Percentiles rank a stretch among this genome's conserved stretches.
Evolutionary conservation across 2,888 invertebrate genomes (phyloP).

Genomic region (Torymus texanus): DNA sequence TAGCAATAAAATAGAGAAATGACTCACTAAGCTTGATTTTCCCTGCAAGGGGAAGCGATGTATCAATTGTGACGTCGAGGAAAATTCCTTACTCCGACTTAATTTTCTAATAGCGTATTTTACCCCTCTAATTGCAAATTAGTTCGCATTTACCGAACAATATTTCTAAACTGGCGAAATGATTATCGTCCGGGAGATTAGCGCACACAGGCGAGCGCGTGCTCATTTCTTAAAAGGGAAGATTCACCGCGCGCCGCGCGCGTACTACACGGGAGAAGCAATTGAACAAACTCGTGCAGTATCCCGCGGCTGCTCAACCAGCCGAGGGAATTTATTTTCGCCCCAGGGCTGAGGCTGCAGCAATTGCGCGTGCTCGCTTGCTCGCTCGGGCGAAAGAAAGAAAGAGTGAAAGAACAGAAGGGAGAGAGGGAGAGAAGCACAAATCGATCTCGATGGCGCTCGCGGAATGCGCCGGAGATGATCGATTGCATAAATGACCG

Average conservation of each 20-base stretch:
- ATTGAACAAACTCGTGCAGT: constrained; percentile 16
- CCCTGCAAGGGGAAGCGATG: too few species aligned
- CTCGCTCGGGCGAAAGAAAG: neutral
- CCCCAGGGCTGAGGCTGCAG: constrained; percentile 5
- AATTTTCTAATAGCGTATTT: too few species aligned
- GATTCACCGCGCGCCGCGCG: neutral
- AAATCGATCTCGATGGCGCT: constrained; percentile 4
- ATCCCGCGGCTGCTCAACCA: neutral
- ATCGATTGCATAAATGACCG: constrained; percentile 45
- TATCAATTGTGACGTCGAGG: too few species aligned
- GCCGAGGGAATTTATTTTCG: constrained; percentile 21
- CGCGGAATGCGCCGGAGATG: constrained; percentile 35
- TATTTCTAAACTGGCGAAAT: too few species aligned
- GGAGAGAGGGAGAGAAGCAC: too few species aligned
- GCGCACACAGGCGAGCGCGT: neutral
- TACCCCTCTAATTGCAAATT: too few species aligned
- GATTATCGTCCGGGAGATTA: too few species aligned
- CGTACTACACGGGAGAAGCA: neutral
- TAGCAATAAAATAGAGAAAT: too few species aligned
- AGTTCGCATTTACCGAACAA: too few species aligned
- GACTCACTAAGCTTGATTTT: too few species aligned
- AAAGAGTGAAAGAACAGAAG: neutral
- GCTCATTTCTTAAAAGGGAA: constrained; percentile 9
- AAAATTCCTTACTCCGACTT: too few species aligned
- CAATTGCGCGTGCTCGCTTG: too few species aligned